phyloP scores from a whole-genome alignment of 2,888 invertebrate species.

The Branchipolynoe longqiensis region DNA sequence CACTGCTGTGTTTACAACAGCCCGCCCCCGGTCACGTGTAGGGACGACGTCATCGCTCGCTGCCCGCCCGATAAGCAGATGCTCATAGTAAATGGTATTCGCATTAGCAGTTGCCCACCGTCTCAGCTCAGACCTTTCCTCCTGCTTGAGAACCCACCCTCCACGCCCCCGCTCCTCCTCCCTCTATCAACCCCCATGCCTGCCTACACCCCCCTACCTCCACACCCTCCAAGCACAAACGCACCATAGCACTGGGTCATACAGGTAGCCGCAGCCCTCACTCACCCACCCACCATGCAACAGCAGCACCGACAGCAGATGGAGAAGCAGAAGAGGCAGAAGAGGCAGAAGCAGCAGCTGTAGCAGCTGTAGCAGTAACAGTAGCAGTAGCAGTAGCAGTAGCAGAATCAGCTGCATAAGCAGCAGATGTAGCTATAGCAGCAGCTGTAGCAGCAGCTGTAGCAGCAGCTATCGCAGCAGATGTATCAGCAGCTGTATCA shows the following conservation, averaged over 20 bases:
- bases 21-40: constrained; percentile 17
- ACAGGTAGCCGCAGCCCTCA: too few relatives aligned
- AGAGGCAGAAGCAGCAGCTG: too few relatives aligned
- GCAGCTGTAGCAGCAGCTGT: background rate
- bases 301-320: background rate
- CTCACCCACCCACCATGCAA: background rate
- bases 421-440: background rate
- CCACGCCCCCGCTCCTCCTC: background rate
- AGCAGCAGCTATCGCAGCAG: background rate
- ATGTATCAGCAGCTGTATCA: background rate
- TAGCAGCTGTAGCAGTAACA: too few relatives aligned
- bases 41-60: constrained; percentile 8
- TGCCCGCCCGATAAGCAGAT: background rate
- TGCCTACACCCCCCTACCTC: background rate
- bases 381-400: background rate
- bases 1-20: too few relatives aligned
- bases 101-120: background rate
- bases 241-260: background rate
- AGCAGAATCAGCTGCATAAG: background rate
- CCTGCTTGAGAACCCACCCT: background rate
- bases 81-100: background rate
- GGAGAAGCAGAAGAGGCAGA: constrained; percentile 15
- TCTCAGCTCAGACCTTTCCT: background rate
- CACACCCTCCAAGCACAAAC: background rate
- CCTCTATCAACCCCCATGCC: background rate